phyloP scores from a whole-genome alignment of 2,888 invertebrate species.

The Nomada hirtipes region DNA sequence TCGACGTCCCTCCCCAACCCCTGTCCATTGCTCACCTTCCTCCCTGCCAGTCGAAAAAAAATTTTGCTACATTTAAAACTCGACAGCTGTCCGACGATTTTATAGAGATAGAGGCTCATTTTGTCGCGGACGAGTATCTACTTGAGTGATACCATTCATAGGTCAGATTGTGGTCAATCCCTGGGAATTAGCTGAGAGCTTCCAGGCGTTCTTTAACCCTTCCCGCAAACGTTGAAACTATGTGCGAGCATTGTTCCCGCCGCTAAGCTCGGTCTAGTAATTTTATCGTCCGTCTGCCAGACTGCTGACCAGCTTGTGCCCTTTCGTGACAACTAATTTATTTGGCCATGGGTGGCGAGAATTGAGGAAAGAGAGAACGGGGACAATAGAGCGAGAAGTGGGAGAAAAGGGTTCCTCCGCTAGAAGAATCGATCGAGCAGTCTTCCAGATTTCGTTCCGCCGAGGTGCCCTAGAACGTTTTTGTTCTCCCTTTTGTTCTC shows the following conservation, averaged over 20 bases:
- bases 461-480: slow-evolving; percentile 1
- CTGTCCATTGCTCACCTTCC: not conserved
- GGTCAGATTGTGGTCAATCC: slow-evolving; percentile 44
- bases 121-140: not conserved
- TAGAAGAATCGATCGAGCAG: slow-evolving; percentile 75
- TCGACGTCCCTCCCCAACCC: no score
- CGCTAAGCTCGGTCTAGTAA: slow-evolving; percentile 71
- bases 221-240: slow-evolving; percentile 56
- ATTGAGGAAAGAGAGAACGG: slow-evolving; percentile 22
- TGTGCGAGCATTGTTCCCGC: slow-evolving; percentile 62
- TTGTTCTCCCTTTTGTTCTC: slow-evolving; percentile 46
- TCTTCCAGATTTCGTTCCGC: slow-evolving; percentile 58
- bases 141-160: slow-evolving; percentile 8
- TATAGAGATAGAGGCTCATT: not conserved
- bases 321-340: slow-evolving; percentile 77
- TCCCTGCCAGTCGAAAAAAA: slow-evolving; percentile 16
- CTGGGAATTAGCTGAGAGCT: slow-evolving; percentile 50
- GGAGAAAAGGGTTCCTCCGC: slow-evolving; percentile 60
- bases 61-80: slow-evolving; percentile 14
- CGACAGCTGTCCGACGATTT: not conserved
- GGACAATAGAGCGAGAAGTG: slow-evolving; percentile 41
- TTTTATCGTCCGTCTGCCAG: slow-evolving; percentile 73
- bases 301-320: slow-evolving; percentile 65
- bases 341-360: slow-evolving; percentile 65
- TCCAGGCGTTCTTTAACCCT: slow-evolving; percentile 58